phyloP scores from a whole-genome alignment of 2,888 invertebrate species.

The Agriotes lineatus region DNA sequence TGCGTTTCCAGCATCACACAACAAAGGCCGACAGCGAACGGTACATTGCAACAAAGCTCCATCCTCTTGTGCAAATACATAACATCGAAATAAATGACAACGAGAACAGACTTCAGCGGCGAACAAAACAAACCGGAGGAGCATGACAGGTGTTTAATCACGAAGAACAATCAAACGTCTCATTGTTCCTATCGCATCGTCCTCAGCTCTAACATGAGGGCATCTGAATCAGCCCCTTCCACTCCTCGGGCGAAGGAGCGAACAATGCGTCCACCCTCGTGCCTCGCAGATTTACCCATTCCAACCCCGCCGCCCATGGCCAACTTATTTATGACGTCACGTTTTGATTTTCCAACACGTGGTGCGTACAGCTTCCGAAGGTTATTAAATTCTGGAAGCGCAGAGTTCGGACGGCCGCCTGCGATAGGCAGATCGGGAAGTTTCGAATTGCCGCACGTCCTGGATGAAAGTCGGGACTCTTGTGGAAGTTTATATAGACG shows the following conservation, averaged over 20 bases:
- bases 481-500: not conserved
- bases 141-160: slow-evolving; percentile 48
- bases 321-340: slow-evolving; percentile 63
- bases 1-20: slow-evolving; percentile 4
- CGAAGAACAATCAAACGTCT: slow-evolving; percentile 43
- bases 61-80: slow-evolving; percentile 25
- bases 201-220: slow-evolving; percentile 47
- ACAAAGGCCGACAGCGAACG: slow-evolving; percentile 22
- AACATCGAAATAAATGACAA: slow-evolving; percentile 25
- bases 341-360: slow-evolving; percentile 59
- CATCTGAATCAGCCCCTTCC: slow-evolving; percentile 49
- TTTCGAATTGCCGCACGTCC: too few relatives aligned
- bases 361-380: slow-evolving; percentile 59
- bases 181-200: slow-evolving; percentile 36
- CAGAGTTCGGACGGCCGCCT: slow-evolving; percentile 32
- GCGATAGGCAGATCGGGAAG: slow-evolving; percentile 11
- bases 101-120: slow-evolving; percentile 8
- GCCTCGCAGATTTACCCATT: slow-evolving; percentile 61
- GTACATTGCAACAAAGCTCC: slow-evolving; percentile 13
- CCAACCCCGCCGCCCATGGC: slow-evolving; percentile 65
- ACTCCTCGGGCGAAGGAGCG: slow-evolving; percentile 38
- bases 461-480: slow-evolving; percentile 10
- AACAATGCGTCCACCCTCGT: slow-evolving; percentile 54
- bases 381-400: slow-evolving; percentile 58
- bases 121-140: slow-evolving; percentile 38